A percentile compares a stretch with the other conserved stretches of the same genome.
These are phyloP conservation scores for Cybosia mesomella DNA, from an alignment of 2,888 invertebrate genomes.

Conservation along the genomic window DNA sequence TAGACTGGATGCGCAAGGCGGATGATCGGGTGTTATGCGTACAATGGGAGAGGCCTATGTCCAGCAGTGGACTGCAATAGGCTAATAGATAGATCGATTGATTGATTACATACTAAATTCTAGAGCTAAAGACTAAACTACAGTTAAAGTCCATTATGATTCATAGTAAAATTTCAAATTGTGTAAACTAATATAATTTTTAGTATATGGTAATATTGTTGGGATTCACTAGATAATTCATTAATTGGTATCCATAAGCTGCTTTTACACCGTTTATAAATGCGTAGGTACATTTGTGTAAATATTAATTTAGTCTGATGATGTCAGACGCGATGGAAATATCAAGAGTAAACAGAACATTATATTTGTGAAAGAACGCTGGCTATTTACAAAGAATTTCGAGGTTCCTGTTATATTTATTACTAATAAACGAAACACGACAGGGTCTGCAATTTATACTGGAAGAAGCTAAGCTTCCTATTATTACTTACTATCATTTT, in stretches of 20 bases:
- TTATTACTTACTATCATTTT: too few relatives aligned
- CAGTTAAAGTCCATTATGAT: too few relatives aligned
- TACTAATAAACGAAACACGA: too few relatives aligned
- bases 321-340: constrained; percentile 32
- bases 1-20: too few relatives aligned
- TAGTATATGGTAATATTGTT: neutral
- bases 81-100: too few relatives aligned
- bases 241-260: neutral
- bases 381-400: constrained; percentile 33
- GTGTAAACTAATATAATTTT: neutral
- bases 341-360: constrained; percentile 33
- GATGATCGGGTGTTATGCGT: too few relatives aligned
- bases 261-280: neutral
- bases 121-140: too few relatives aligned
- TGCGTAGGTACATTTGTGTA: constrained; percentile 18
- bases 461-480: too few relatives aligned
- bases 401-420: constrained; percentile 3
- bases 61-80: too few relatives aligned
- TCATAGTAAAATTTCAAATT: neutral
- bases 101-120: too few relatives aligned
- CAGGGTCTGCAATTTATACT: too few relatives aligned
- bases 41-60: too few relatives aligned
- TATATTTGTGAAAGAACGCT: constrained; percentile 19
- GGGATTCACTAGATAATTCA: neutral
- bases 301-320: constrained; percentile 26